A percentile compares a stretch with the other conserved stretches of the same genome.
Conservation (phyloP, 2,113 vertebrate genomes). For the Xenus cinereus region DNA sequence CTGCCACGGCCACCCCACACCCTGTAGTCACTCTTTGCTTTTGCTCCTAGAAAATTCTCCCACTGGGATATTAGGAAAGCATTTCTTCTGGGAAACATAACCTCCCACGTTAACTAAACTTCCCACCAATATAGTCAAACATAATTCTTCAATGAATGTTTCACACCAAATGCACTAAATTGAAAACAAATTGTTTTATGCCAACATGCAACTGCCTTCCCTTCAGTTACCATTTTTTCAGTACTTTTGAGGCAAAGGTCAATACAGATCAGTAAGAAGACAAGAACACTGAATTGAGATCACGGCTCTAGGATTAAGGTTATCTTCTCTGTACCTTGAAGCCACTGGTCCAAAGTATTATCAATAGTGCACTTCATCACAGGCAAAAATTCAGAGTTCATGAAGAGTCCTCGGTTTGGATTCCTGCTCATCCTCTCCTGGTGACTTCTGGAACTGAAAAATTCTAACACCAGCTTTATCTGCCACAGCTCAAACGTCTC, state of each 20-base stretch:
- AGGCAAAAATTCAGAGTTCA: constrained; percentile 91
- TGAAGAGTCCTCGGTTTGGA: constrained; percentile 79
- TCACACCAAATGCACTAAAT: not conserved
- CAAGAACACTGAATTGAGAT: not conserved
- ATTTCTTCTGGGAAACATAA: not conserved
- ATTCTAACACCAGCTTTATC: constrained; percentile 90
- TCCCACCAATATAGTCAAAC: not conserved
- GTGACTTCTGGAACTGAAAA: constrained; percentile 86
- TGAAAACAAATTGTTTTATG: not conserved
- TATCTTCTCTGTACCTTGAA: constrained; percentile 76
- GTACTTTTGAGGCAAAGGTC: not conserved
- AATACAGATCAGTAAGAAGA: not conserved
- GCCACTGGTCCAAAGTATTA: constrained; percentile 86
- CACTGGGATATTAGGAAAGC: not conserved
- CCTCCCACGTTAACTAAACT: not conserved
- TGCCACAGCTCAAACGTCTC: constrained; percentile 94
- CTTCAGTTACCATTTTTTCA: not conserved
- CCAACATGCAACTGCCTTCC: not conserved
- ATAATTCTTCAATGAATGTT: not conserved
- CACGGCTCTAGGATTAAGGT: too few species aligned
- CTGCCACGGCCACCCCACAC: not conserved
- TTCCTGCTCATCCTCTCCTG: constrained; percentile 74
- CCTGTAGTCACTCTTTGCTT: not conserved
- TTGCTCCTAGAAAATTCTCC: not conserved
- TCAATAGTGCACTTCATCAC: constrained; percentile 93